phyloP scores from a whole-genome alignment of 2,797 vertebrate genomes.

The Delichon dasypus region DNA sequence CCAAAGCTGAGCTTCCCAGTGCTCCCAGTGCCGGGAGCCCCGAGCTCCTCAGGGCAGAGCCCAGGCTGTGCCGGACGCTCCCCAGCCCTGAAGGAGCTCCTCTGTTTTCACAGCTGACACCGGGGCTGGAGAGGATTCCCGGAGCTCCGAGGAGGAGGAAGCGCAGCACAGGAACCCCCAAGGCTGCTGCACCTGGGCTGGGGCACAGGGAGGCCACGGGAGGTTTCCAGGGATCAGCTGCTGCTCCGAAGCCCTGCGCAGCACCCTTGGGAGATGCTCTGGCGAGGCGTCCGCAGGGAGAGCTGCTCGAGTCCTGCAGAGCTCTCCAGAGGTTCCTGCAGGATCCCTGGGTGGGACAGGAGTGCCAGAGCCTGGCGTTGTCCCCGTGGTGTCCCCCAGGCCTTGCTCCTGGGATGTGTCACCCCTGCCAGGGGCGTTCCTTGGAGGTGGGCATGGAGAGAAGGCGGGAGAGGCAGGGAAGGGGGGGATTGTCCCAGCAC shows the following conservation, averaged over 20 bases:
- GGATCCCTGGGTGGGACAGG: background rate
- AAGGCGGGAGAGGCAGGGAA: rapidly evolving
- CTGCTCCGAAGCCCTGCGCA: background rate
- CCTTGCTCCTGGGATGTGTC: background rate
- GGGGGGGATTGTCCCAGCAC: background rate
- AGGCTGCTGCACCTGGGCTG: background rate
- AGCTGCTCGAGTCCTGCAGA: background rate
- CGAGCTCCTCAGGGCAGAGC: rapidly evolving
- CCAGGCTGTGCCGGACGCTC: background rate
- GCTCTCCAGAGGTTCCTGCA: background rate
- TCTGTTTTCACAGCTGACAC: constrained; percentile 51
- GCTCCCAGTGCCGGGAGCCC: background rate
- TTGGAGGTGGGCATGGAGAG: background rate
- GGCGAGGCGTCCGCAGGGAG: rapidly evolving
- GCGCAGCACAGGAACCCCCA: rapidly evolving
- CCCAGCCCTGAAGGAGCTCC: background rate
- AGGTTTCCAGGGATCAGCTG: background rate
- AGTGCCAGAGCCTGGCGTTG: background rate
- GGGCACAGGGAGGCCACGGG: background rate
- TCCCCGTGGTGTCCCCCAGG: rapidly evolving
- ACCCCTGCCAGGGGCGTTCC: background rate
- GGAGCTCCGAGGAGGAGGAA: background rate
- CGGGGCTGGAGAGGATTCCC: background rate
- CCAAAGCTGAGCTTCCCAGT: background rate
- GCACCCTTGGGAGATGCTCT: rapidly evolving